Evolutionary conservation across 1,140 invertebrate genomes (phyloP).

Genomic region (Holotrichia oblita): DNA sequence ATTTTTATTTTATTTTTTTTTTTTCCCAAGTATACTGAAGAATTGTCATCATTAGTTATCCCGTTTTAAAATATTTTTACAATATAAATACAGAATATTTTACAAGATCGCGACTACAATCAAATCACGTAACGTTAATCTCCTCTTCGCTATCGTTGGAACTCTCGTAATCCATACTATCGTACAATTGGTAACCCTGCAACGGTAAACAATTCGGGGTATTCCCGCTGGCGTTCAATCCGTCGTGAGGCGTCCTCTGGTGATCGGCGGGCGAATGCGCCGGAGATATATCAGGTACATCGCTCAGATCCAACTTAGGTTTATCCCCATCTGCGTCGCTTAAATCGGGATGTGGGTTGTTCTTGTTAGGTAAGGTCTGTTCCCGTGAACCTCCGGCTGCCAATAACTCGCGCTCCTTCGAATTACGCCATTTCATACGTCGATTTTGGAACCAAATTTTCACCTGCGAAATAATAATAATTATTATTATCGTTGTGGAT

Average conservation of each 20-base stretch:
- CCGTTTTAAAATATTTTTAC: too few relatives aligned
- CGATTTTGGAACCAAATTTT: slow-evolving; percentile 98
- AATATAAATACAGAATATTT: too few relatives aligned
- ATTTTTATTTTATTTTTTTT: too few relatives aligned
- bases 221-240: neutral
- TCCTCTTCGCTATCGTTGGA: slow-evolving; percentile 82
- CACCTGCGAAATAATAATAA: slow-evolving; percentile 70
- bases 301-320: slow-evolving; percentile 68
- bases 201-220: slow-evolving; percentile 24
- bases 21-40: too few relatives aligned
- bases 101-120: too few relatives aligned
- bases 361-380: slow-evolving; percentile 95
- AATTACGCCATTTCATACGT: slow-evolving; percentile 97
- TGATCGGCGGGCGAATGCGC: slow-evolving; percentile 58
- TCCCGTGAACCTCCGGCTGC: slow-evolving; percentile 92
- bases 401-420: slow-evolving; percentile 93
- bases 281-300: slow-evolving; percentile 62
- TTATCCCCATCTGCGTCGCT: slow-evolving; percentile 88
- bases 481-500: too few relatives aligned
- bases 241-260: slow-evolving; percentile 45
- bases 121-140: slow-evolving; percentile 83
- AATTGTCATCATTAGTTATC: too few relatives aligned
- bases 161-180: slow-evolving; percentile 67
- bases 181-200: slow-evolving; percentile 54
- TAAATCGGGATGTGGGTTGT: slow-evolving; percentile 95